Conservation (phyloP, 2,888 invertebrate species). For the Ditylenchus weischeri region DNA sequence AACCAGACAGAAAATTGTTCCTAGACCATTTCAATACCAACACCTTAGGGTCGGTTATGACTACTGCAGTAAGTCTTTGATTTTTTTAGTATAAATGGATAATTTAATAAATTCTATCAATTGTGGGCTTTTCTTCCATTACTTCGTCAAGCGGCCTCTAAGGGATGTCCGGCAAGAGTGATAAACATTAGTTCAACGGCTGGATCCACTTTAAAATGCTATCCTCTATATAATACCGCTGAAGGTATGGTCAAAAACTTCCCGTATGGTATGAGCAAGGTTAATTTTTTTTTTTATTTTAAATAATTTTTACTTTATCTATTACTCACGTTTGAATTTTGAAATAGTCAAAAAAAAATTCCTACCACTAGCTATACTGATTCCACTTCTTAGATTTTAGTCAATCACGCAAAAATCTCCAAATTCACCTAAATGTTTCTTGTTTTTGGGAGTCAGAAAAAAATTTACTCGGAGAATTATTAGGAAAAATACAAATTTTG, state of each 20-base stretch:
- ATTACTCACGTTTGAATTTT: too few relatives aligned
- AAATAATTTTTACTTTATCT: neutral
- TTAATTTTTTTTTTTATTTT: neutral
- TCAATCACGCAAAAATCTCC: too few relatives aligned
- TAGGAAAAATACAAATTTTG: too few relatives aligned
- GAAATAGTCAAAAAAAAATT: too few relatives aligned
- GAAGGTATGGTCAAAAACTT: slow-evolving; percentile 6
- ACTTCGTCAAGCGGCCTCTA: neutral
- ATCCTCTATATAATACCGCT: slow-evolving; percentile 5
- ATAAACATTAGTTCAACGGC: slow-evolving; percentile 1
- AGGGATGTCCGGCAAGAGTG: neutral
- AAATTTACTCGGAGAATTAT: too few relatives aligned
- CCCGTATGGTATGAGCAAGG: slow-evolving; percentile 21
- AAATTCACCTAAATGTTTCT: too few relatives aligned
- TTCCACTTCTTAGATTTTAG: too few relatives aligned
- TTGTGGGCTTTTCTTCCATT: neutral
- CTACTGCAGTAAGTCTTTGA: neutral
- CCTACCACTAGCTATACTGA: too few relatives aligned
- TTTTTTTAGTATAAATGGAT: neutral
- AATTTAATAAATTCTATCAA: neutral
- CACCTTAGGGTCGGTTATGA: neutral
- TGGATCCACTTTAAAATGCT: slow-evolving; percentile 2
- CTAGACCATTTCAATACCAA: slow-evolving; percentile 1
- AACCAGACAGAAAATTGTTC: neutral
- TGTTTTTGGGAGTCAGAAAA: too few relatives aligned